Percentiles rank a stretch among this genome's conserved stretches.
These are phyloP conservation scores for Sesia bembeciformis DNA, from an alignment of 2,888 invertebrate genomes.

Conservation along the genomic window DNA sequence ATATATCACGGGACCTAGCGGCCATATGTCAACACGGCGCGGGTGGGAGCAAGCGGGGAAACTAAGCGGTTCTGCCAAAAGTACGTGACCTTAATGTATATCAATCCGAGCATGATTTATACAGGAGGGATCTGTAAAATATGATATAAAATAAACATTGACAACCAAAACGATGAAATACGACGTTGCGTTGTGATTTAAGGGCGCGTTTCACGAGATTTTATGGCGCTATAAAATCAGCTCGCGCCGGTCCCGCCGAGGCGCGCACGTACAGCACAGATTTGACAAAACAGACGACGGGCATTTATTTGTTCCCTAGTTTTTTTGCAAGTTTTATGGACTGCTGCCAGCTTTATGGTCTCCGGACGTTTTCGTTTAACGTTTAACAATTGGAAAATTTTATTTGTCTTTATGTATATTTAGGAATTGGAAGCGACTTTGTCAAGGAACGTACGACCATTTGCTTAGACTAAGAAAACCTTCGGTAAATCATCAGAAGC, in stretches of 20 bases:
- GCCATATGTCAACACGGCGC: constrained; percentile 43
- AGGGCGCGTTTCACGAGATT: constrained; percentile 71
- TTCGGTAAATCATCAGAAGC: too few species aligned
- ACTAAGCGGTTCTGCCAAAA: constrained; percentile 65
- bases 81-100: constrained; percentile 73
- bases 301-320: constrained; percentile 68
- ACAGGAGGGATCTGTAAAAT: constrained; percentile 69
- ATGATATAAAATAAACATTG: constrained; percentile 75
- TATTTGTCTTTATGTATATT: too few species aligned
- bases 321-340: constrained; percentile 44
- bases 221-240: constrained; percentile 73
- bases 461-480: too few species aligned
- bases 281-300: constrained; percentile 72
- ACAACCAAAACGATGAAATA: constrained; percentile 74
- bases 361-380: constrained; percentile 45
- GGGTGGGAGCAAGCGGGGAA: constrained; percentile 25
- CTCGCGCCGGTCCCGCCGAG: constrained; percentile 35
- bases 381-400: constrained; percentile 35
- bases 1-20: constrained; percentile 20
- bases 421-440: too few species aligned
- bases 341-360: constrained; percentile 60
- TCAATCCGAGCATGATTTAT: constrained; percentile 69
- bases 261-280: constrained; percentile 62
- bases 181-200: constrained; percentile 69
- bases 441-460: too few species aligned